Base-by-base conservation (phyloP, 1,140 invertebrate species). In the Cepaea nemoralis region DNA sequence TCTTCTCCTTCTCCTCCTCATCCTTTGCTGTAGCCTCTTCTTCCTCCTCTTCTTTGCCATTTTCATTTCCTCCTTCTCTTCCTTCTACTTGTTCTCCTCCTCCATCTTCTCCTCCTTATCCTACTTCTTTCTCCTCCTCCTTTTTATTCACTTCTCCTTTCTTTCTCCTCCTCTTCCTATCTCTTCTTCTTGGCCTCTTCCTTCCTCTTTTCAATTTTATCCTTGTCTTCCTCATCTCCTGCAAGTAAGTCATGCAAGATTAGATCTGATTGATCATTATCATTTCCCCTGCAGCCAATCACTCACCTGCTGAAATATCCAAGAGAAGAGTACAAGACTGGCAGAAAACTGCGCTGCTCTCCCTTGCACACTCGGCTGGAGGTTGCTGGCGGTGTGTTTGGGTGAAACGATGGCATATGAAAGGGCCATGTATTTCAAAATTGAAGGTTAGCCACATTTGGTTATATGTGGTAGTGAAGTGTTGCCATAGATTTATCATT, bases 341-440 rank as follows among this genome's bases (percentile, higher is more conserved):
- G 88, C 8, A 79, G 89, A 24, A 98, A 98, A 92, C 92, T 99
- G 24, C 92, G 98, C 83, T 97, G 98, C 94, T 99, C 98, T 0
- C 97, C 98, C 0, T 96, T 99, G 82, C 99, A 98, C 93, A 96
- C 97, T 1, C 95, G 96, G 82, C 91, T 99, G 0, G 94, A 95
- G 88, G 95, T 96, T 89, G 95, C 95, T 48, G 98, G 98, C 0
- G 98, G 97, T n/a, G 95, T 98, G 19, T 99, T 99, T 92, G 97
- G 97, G n/a, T 14, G 97, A 99, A 91, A 97, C 97, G 39, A 99
- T 99, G 97, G 98, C 98, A 0, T 99, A 99, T 91, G 98, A 99
- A 91, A 93, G 98, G 85, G 96, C 98, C 0, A 94, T 96, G 50
- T 99, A 96, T 94, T 99, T 99, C 92, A 94, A 96, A 83, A 48